A percentile compares a stretch with the other conserved stretches of the same genome.
phyloP scores from a whole-genome alignment of 2,113 vertebrate species.

The Lepisosteus osseus region DNA sequence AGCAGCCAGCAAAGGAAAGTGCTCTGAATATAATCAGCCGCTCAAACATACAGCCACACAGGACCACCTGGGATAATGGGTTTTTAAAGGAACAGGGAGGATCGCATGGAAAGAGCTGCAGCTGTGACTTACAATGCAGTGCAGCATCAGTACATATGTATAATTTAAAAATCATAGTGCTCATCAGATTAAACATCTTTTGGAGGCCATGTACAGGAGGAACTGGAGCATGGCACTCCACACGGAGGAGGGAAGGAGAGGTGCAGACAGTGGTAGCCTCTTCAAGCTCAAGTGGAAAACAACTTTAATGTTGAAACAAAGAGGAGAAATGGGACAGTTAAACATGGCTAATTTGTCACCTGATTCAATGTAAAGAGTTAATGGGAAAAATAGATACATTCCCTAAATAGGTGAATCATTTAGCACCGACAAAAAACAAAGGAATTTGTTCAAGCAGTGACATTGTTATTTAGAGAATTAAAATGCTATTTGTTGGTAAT shows the following conservation, averaged over 20 bases:
- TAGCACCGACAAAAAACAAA: too few relatives aligned
- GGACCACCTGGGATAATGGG: constrained; percentile 56
- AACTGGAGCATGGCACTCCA: not conserved
- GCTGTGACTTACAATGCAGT: not conserved
- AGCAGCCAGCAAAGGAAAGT: constrained; percentile 35
- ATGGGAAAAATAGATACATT: too few relatives aligned
- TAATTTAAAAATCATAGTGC: not conserved
- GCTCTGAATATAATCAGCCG: constrained; percentile 45
- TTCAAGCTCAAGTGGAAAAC: not conserved
- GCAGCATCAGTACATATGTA: not conserved
- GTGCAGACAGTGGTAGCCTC: not conserved
- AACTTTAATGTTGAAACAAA: too few relatives aligned
- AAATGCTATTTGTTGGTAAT: too few relatives aligned
- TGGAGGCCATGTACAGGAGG: not conserved
- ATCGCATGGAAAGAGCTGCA: not conserved
- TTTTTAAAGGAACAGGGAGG: constrained; percentile 45
- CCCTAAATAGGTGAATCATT: too few relatives aligned
- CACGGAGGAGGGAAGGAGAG: not conserved
- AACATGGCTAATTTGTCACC: too few relatives aligned
- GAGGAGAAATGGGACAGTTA: too few relatives aligned
- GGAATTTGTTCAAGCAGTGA: too few relatives aligned
- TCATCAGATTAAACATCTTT: not conserved
- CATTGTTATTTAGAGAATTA: too few relatives aligned
- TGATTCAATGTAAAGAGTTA: too few relatives aligned
- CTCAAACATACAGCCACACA: constrained; percentile 49